Evolutionary conservation across 2,113 vertebrate species (phyloP).

Genomic region (Gopherus flavomarginatus): DNA sequence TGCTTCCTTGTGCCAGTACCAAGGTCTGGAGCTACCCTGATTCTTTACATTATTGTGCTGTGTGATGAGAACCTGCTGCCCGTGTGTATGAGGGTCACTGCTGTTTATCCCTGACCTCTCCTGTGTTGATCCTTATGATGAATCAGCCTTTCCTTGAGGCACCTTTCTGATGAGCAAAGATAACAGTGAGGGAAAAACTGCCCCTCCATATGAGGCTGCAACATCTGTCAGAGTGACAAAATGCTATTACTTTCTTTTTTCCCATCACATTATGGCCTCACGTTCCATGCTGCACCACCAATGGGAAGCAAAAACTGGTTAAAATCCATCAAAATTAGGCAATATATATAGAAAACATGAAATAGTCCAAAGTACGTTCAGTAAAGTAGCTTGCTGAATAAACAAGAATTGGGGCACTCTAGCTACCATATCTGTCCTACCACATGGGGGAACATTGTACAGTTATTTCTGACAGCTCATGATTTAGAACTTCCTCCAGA

Average conservation of each 20-base stretch:
- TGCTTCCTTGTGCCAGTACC: neutral
- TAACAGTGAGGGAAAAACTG: constrained; percentile 7
- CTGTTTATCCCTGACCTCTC: neutral
- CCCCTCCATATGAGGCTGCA: neutral
- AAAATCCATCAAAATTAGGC: neutral
- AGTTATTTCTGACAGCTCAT: neutral
- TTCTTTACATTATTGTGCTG: neutral
- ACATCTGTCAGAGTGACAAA: neutral
- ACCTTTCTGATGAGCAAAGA: constrained; percentile 11
- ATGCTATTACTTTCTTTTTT: neutral
- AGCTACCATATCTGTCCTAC: neutral
- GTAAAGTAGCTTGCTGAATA: neutral
- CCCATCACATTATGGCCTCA: neutral
- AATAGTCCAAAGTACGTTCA: neutral
- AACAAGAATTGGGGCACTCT: neutral
- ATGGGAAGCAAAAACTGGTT: neutral
- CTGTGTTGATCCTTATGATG: neutral
- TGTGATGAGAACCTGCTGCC: neutral
- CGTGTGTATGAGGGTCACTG: neutral
- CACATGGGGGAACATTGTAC: neutral
- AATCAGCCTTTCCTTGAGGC: neutral
- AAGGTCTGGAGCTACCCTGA: neutral
- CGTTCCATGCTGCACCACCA: neutral
- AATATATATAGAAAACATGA: neutral
- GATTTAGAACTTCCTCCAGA: neutral